Evolutionary conservation across 1,140 invertebrate species (phyloP), one percentile per base, ranked within the genome.

Genomic region (Penaeus chinensis): DNA sequence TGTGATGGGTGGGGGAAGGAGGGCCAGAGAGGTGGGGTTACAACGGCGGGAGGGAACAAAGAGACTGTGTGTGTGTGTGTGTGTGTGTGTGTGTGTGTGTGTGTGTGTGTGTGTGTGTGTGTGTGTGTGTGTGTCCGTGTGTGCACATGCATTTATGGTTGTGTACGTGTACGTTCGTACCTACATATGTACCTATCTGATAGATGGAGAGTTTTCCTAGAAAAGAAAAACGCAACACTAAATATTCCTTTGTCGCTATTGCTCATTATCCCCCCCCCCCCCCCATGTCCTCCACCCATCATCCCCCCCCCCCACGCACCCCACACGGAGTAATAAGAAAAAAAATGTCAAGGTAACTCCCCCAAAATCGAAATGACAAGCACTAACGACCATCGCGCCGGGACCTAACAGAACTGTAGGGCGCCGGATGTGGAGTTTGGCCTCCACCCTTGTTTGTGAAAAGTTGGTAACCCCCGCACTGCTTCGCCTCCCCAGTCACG

Each of bases 401-500:
- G 47, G 80, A 63, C 84, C 85, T 82, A 82, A 87, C 85, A 82
- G 65, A 63, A 83, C 82, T 83, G 42, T 76, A 47, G 54, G 78
- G 85, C 77, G 60, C 85, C 85, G 85, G 85, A 87, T 87, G 85
- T 87, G 85, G 85, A 87, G 78, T 32, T 47, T 79, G 85, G 77
- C 74, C 85, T 87, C 85, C 85, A 77, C 85, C 85, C 85, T 76
- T 87, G 85, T 87, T 87, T 87, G 85, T 87, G 85, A 87, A 86
- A 87, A 87, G 85, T 87, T 87, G 80, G 85, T 87, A 82, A 87
- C 82, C 82, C 87, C 85, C 18, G 47, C 60, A 20, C 37, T 77
- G 22, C 61, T 78, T 37, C 74, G 13, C 42, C 82, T 37, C 37
- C 69, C 60, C 82, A 24, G 54, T 54, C 54, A 54, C 54, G 54